Evolutionary conservation across 2,888 invertebrate genomes (phyloP).

Genomic region (Epinotia ramella): DNA sequence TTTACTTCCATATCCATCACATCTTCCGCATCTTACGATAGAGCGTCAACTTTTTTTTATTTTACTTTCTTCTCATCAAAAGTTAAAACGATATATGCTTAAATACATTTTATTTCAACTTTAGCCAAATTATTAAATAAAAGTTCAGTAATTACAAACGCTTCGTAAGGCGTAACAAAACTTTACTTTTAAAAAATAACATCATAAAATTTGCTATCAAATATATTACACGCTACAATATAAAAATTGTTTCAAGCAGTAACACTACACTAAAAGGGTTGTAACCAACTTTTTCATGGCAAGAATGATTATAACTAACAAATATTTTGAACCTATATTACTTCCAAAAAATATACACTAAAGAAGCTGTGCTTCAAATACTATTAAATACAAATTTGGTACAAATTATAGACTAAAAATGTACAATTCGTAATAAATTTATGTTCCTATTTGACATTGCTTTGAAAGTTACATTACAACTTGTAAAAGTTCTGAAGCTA

Average conservation of each 20-base stretch:
- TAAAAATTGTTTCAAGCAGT: constrained; percentile 63
- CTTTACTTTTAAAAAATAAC: constrained; percentile 63
- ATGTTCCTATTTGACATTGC: constrained; percentile 15
- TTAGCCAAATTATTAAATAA: constrained; percentile 51
- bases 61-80: background rate
- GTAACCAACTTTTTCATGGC: constrained; percentile 48
- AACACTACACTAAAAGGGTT: constrained; percentile 59
- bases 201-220: constrained; percentile 72
- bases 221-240: constrained; percentile 63
- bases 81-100: background rate
- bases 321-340: constrained; percentile 11
- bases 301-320: constrained; percentile 11
- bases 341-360: constrained; percentile 17
- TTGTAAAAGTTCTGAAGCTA: constrained; percentile 50
- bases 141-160: constrained; percentile 61
- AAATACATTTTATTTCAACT: constrained; percentile 19
- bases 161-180: constrained; percentile 63
- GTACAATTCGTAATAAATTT: constrained; percentile 5
- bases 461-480: constrained; percentile 34
- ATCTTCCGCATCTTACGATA: background rate
- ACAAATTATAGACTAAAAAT: constrained; percentile 2
- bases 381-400: constrained; percentile 5
- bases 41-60: background rate
- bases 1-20: background rate
- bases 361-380: constrained; percentile 32